Evolutionary conservation across 2,888 invertebrate genomes (phyloP).

Genomic region (Eutolmus rufibarbis): DNA sequence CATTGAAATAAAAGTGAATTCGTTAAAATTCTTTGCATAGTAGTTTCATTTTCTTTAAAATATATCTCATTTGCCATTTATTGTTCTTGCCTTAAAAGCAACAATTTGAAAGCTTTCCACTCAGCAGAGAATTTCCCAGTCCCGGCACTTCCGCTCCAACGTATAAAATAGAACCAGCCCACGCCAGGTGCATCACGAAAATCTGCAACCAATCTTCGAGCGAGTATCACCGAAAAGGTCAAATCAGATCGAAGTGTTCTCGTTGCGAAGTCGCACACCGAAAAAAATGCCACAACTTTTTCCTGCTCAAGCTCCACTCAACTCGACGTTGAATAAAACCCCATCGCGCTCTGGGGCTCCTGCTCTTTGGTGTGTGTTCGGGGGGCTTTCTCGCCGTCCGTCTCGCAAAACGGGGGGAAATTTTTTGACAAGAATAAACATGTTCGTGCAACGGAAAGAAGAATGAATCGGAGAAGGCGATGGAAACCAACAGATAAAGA

Average conservation of each 20-base stretch:
- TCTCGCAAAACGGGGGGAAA: neutral
- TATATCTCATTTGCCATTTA: neutral
- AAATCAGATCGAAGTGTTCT: neutral
- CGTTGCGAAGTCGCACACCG: neutral
- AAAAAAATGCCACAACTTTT: neutral
- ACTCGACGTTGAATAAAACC: neutral
- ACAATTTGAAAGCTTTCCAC: neutral
- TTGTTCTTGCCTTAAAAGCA: neutral
- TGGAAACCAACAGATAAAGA: neutral
- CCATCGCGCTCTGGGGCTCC: neutral
- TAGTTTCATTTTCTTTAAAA: too few relatives aligned
- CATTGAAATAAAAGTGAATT: too few relatives aligned
- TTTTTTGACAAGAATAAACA: constrained; percentile 29
- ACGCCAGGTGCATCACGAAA: neutral
- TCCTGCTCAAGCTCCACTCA: neutral
- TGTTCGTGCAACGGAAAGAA: neutral
- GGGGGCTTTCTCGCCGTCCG: neutral
- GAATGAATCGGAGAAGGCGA: neutral
- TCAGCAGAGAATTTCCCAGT: neutral
- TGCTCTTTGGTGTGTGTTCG: neutral
- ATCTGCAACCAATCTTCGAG: neutral
- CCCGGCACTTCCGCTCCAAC: too few relatives aligned
- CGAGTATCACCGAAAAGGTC: neutral
- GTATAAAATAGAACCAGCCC: neutral
- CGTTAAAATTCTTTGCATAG: too few relatives aligned